Percentiles rank a stretch among this genome's conserved stretches.
Conservation (phyloP, 2,888 invertebrate species). For the Itoplectis maculator region DNA sequence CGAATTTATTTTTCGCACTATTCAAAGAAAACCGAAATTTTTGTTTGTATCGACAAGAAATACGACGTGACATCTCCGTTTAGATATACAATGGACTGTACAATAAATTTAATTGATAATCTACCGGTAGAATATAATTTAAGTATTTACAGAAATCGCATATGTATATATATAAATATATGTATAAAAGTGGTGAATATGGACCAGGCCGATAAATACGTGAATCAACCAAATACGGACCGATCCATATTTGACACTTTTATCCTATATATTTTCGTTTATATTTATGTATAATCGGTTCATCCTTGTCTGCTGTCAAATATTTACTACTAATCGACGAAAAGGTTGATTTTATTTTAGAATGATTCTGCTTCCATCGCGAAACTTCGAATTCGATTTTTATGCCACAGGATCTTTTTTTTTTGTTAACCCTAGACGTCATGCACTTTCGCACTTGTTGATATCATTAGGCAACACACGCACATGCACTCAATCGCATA, state of each 20-base stretch:
- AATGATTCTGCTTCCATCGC: conserved; percentile 41
- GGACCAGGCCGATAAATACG: too few species aligned
- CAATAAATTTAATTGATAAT: conserved; percentile 62
- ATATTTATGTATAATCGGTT: conserved; percentile 43
- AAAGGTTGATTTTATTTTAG: conserved; percentile 41
- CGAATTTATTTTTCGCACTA: conserved; percentile 2
- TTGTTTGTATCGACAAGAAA: conserved; percentile 46
- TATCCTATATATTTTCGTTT: conserved; percentile 25
- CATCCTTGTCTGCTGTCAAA: conserved; percentile 35
- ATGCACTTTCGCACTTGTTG: conserved; percentile 44
- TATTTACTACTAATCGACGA: conserved; percentile 40
- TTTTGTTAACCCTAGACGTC: conserved; percentile 1
- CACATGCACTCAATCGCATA: conserved; percentile 11
- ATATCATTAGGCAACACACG: conserved; percentile 46
- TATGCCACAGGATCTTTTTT: neutral
- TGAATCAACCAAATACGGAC: too few species aligned
- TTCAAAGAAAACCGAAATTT: neutral
- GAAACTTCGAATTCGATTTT: conserved; percentile 35
- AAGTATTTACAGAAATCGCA: conserved; percentile 65
- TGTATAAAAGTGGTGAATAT: too few species aligned
- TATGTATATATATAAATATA: conserved; percentile 16
- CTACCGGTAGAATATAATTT: conserved; percentile 60
- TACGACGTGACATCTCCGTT: conserved; percentile 43
- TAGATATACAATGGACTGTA: conserved; percentile 66
- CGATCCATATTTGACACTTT: too few species aligned